Conservation (phyloP, 2,888 invertebrate genomes). For the Microctonus hyperodae region DNA sequence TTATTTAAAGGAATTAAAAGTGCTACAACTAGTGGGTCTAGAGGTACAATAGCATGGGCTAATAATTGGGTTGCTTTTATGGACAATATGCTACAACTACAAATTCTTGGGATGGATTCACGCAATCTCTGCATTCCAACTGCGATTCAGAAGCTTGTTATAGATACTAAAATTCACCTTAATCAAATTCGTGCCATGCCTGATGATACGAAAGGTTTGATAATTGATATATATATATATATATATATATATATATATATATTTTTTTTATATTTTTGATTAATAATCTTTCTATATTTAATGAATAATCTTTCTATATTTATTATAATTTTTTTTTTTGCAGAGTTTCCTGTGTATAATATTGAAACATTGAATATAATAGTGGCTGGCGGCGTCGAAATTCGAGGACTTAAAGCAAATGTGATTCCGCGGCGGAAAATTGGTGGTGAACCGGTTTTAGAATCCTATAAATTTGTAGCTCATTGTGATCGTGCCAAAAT, state of each 20-base stretch:
- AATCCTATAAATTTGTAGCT: constrained; percentile 67
- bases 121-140: constrained; percentile 68
- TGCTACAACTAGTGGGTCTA: constrained; percentile 61
- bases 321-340: not conserved
- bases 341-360: constrained; percentile 66
- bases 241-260: no score
- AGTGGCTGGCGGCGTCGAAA: constrained; percentile 70
- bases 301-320: not conserved
- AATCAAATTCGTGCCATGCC: constrained; percentile 45
- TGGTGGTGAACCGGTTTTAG: constrained; percentile 66
- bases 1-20: constrained; percentile 65
- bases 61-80: constrained; percentile 75
- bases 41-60: constrained; percentile 65
- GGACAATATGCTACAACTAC: constrained; percentile 74
- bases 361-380: not conserved
- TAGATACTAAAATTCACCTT: constrained; percentile 65
- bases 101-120: constrained; percentile 63
- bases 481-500: constrained; percentile 56
- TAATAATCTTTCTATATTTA: no score
- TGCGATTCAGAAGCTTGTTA: constrained; percentile 66
- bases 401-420: constrained; percentile 68
- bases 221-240: not conserved
- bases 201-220: constrained; percentile 50
- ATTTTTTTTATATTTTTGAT: no score
- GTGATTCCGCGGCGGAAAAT: constrained; percentile 65